phyloP scores from a whole-genome alignment of 2,888 invertebrate species.

The Andrena dorsata region DNA sequence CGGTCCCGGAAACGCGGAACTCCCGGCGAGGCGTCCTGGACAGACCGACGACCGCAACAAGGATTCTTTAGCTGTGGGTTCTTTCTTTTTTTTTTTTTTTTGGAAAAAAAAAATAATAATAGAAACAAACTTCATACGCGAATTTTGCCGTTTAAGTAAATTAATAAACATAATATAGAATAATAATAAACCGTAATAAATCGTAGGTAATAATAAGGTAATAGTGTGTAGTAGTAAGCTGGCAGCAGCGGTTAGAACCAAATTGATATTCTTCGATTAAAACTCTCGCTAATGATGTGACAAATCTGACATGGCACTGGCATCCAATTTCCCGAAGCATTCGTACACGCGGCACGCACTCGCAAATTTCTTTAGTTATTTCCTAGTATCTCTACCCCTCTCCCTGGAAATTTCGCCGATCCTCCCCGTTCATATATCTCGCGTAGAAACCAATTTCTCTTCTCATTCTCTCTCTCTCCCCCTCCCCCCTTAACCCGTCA shows the following conservation, averaged over 20 bases:
- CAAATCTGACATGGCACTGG: slow-evolving; percentile 84
- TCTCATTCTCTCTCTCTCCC: slow-evolving; percentile 48
- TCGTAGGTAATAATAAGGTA: slow-evolving; percentile 78
- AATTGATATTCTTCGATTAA: slow-evolving; percentile 74
- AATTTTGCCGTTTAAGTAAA: slow-evolving; percentile 81
- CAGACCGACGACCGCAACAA: slow-evolving; percentile 83
- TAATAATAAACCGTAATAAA: slow-evolving; percentile 83
- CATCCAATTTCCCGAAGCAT: slow-evolving; percentile 76
- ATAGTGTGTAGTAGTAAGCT: slow-evolving; percentile 80
- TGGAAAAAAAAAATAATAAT: slow-evolving; percentile 17
- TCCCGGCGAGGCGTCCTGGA: slow-evolving; percentile 62
- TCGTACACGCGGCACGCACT: slow-evolving; percentile 66
- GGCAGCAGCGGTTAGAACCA: slow-evolving; percentile 85
- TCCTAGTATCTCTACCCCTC: slow-evolving; percentile 27
- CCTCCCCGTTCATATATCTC: slow-evolving; percentile 18
- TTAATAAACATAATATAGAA: slow-evolving; percentile 83
- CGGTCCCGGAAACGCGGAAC: slow-evolving; percentile 52
- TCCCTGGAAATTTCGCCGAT: slow-evolving; percentile 42
- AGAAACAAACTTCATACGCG: slow-evolving; percentile 62
- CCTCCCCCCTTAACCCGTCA: slow-evolving; percentile 26
- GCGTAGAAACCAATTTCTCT: slow-evolving; percentile 57
- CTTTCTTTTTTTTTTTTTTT: neutral
- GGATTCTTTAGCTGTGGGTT: slow-evolving; percentile 71
- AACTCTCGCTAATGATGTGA: slow-evolving; percentile 78
- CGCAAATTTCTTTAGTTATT: slow-evolving; percentile 61